Evolutionary conservation across 2,113 vertebrate species (phyloP).

Genomic region (Puntigrus tetrazona): DNA sequence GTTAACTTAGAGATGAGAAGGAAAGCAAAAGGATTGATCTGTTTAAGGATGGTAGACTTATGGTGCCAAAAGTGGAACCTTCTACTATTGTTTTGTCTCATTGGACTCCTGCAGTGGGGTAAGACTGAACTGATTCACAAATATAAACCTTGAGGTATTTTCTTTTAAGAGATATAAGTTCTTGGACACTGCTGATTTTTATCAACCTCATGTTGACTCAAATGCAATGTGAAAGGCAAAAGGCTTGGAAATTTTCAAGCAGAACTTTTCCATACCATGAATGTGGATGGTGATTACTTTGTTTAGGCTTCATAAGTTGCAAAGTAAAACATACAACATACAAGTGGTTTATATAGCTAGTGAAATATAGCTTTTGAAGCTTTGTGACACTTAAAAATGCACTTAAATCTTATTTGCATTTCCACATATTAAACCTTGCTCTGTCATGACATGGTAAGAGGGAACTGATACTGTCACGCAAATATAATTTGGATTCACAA

Average conservation of each 20-base stretch:
- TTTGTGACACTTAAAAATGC: neutral
- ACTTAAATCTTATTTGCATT: neutral
- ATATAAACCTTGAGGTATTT: neutral
- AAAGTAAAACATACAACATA: neutral
- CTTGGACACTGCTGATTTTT: neutral
- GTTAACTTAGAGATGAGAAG: neutral
- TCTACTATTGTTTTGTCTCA: slow-evolving; percentile 27
- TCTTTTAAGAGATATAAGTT: neutral
- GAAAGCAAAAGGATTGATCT: neutral
- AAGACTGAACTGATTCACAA: neutral
- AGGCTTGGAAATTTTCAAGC: neutral
- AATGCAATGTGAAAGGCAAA: neutral
- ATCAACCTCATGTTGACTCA: neutral
- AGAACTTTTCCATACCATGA: neutral
- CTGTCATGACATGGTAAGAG: neutral
- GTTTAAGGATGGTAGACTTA: slow-evolving; percentile 12
- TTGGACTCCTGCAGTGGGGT: slow-evolving; percentile 46
- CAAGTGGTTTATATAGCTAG: neutral
- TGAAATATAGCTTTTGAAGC: neutral
- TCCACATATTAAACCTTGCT: neutral
- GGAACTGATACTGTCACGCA: neutral
- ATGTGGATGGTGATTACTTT: neutral
- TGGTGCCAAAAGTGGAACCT: neutral
- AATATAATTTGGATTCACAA: neutral
- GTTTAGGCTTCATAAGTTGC: neutral